Conservation (phyloP, 1,140 invertebrate species). For the Plodia interpunctella region DNA sequence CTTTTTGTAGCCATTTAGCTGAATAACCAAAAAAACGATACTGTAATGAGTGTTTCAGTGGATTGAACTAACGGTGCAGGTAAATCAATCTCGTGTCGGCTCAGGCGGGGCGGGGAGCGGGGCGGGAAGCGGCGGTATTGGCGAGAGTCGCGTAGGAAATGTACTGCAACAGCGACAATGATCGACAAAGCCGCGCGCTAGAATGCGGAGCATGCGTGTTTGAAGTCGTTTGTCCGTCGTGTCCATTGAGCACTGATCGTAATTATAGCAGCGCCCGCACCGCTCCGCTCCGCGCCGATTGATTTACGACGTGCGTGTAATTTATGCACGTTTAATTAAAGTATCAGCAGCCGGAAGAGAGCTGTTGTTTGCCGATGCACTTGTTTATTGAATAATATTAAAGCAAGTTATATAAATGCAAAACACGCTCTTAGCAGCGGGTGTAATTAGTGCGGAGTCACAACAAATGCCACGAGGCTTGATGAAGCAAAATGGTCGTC, state of each 20-base stretch:
- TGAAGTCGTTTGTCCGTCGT: constrained; percentile 24
- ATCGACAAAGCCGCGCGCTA: constrained; percentile 8
- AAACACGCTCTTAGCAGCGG: too few relatives aligned
- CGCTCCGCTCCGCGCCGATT: constrained; percentile 24
- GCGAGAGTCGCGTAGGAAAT: background rate
- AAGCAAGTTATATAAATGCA: too few relatives aligned
- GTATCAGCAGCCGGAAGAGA: constrained; percentile 49
- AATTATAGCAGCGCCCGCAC: constrained; percentile 14
- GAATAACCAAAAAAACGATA: background rate
- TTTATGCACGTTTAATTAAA: constrained; percentile 66
- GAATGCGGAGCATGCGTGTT: constrained; percentile 18
- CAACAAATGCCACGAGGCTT: background rate
- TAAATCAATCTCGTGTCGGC: background rate
- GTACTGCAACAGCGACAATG: constrained; percentile 17
- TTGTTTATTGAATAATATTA: background rate
- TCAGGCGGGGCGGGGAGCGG: background rate
- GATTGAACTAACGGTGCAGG: background rate
- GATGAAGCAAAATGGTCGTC: background rate
- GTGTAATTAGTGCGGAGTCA: too few relatives aligned
- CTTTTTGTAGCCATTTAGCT: background rate
- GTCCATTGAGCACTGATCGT: constrained; percentile 19
- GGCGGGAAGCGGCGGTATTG: background rate
- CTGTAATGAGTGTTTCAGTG: background rate
- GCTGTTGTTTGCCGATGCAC: background rate
- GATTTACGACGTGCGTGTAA: constrained; percentile 42